phyloP scores from a whole-genome alignment of 2,888 invertebrate genomes.

The Muschampia staudingeri region DNA sequence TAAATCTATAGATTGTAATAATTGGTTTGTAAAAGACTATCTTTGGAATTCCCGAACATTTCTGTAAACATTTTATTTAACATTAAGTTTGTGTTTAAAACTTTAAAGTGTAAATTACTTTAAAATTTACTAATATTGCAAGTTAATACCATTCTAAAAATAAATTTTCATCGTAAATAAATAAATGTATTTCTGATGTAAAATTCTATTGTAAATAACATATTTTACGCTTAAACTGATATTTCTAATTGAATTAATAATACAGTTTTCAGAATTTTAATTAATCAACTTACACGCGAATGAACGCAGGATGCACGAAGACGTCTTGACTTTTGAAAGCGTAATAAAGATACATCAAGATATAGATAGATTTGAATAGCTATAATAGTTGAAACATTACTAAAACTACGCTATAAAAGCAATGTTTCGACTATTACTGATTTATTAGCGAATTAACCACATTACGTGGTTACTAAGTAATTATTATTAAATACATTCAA shows the following conservation, averaged over 20 bases:
- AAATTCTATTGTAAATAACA: too few species aligned
- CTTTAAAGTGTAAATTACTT: too few species aligned
- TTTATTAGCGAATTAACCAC: not conserved
- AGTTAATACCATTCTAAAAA: too few species aligned
- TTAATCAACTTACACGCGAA: conserved; percentile 43
- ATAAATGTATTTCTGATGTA: too few species aligned
- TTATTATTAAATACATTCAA: too few species aligned
- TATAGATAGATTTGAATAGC: conserved; percentile 28
- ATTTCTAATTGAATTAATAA: not conserved
- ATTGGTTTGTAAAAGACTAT: too few species aligned
- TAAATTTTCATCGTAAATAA: too few species aligned
- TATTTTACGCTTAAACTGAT: not conserved
- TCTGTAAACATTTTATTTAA: too few species aligned
- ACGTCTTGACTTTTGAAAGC: conserved; percentile 45
- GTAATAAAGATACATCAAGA: conserved; percentile 42
- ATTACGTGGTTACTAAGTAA: not conserved
- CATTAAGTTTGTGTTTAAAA: too few species aligned
- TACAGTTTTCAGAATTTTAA: conserved; percentile 22
- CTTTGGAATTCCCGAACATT: too few species aligned
- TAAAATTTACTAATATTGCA: too few species aligned
- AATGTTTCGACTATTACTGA: conserved; percentile 7
- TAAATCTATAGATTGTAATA: too few species aligned
- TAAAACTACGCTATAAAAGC: not conserved
- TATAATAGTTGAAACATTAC: conserved; percentile 17
- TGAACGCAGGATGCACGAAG: conserved; percentile 43